Conservation (phyloP, 2,888 invertebrate species). For the Dynastes grantii region DNA sequence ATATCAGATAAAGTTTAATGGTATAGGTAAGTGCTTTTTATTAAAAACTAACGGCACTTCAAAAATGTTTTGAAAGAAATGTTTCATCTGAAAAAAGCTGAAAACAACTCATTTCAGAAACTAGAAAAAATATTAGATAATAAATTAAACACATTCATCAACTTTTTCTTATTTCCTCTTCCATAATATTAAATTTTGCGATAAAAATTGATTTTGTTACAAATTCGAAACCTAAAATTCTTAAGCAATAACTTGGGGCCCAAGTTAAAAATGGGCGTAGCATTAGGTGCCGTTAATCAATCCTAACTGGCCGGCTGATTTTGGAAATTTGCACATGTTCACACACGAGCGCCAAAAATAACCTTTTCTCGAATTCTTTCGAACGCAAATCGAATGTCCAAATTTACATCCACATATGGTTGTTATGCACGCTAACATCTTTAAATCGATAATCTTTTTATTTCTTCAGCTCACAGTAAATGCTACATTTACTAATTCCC, state of each 20-base stretch:
- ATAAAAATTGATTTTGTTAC: background rate
- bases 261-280: background rate
- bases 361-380: conserved; percentile 1
- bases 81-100: no score
- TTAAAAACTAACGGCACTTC: no score
- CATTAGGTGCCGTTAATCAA: background rate
- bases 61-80: no score
- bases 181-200: background rate
- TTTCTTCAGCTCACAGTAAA: background rate
- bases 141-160: no score
- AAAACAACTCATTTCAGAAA: conserved; percentile 5
- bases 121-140: background rate
- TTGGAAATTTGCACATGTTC: background rate
- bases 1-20: no score
- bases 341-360: background rate
- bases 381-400: background rate
- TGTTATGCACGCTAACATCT: conserved; percentile 22
- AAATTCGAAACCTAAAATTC: background rate
- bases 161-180: no score
- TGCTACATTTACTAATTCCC: background rate
- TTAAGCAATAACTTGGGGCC: background rate
- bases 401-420: conserved; percentile 29
- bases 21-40: no score
- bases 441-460: conserved; percentile 31
- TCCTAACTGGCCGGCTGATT: background rate